Base-by-base conservation (phyloP, 2,888 invertebrate species). In the Imbricaverruca yamaguchii region DNA sequence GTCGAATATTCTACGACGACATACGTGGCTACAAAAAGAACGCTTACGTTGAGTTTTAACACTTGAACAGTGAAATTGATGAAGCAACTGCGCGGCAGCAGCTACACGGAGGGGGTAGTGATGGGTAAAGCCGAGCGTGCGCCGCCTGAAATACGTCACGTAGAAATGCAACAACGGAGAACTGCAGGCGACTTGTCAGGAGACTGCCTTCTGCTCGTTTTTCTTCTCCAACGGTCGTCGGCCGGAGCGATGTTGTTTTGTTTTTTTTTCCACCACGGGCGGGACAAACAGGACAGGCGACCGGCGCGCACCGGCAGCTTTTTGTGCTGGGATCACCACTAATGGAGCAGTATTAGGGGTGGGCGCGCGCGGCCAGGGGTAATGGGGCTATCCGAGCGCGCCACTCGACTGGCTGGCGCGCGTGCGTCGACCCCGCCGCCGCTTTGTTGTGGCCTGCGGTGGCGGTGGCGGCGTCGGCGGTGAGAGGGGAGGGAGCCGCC, bases 271-370 rank as follows among this genome's bases (percentile, higher is more conserved):
- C 13, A 0, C 69, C 15, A 39, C 13, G 15, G 39, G 69, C 39
- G 39, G 23, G 18, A 61, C 61, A 61, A 61, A 61, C 69, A 69
- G 25, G 69, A 39, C 23, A 7, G 69, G 25, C 69, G 39, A 7
- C 69, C 69, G 39, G 69, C 63, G 63, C 25, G 15, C 39, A 69
- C 39, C 69, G 69, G 25, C 69, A 39, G 39, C 69, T 69, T 69
- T 69, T 69, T 69, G 69, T 61, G 25, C 69, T 25, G 39, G 10
- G 39, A 12, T 15, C 15, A 39, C 39, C 69, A 39, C 69, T 39
- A 25, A 69, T 69, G 69, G 69, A 69, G 69, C 69, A 6, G 69
- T 15, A 39, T 39, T 69, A 69, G 69, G 69, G 69, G 69, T 69
- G 69, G 39, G 69, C 39, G 69, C 39, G 69, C 69, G 69, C 25